A percentile compares a stretch with the other conserved stretches of the same genome.
Conservation (phyloP, 30 jellyfish, hydroid and myxozoan species). For the Hydractinia symbiolongicarpus region DNA sequence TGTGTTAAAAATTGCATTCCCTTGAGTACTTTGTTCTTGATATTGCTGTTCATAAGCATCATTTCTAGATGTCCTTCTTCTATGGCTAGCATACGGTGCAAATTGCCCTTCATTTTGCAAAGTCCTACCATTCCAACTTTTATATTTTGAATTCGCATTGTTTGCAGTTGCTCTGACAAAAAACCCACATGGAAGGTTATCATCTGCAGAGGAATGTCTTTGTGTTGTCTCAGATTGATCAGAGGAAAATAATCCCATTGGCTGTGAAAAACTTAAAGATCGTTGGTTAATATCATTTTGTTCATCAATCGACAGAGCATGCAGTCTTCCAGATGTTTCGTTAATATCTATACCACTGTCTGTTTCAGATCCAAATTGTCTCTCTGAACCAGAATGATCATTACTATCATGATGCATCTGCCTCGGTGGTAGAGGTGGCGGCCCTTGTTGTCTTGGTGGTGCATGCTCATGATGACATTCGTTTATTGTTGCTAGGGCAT, state of each 20-base stretch:
- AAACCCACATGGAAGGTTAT: conserved; percentile 22
- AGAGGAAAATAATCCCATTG: conserved; percentile 34
- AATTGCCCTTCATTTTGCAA: conserved; percentile 13
- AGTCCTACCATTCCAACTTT: conserved; percentile 42
- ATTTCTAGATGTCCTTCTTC: neutral
- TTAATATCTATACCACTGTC: conserved; percentile 46
- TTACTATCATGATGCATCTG: conserved; percentile 11
- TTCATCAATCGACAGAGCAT: conserved; percentile 35
- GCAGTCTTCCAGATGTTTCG: conserved; percentile 31
- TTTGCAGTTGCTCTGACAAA: neutral
- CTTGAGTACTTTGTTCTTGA: neutral
- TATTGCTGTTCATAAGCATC: conserved; percentile 4
- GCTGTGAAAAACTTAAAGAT: conserved; percentile 24
- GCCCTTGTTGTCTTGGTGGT: neutral
- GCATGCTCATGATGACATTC: conserved; percentile 16
- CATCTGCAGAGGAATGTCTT: conserved; percentile 10
- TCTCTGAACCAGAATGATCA: neutral
- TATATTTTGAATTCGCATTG: conserved; percentile 14
- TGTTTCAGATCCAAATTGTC: conserved; percentile 32
- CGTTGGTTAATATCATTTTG: neutral
- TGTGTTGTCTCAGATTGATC: neutral
- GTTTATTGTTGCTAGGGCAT: conserved; percentile 3
- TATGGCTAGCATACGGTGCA: conserved; percentile 27
- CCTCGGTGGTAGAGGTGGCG: conserved; percentile 46
- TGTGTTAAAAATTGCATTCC: neutral